These are phyloP conservation scores for Pluvianellus socialis DNA, from an alignment of 2,113 vertebrate genomes.

Conservation along the genomic window DNA sequence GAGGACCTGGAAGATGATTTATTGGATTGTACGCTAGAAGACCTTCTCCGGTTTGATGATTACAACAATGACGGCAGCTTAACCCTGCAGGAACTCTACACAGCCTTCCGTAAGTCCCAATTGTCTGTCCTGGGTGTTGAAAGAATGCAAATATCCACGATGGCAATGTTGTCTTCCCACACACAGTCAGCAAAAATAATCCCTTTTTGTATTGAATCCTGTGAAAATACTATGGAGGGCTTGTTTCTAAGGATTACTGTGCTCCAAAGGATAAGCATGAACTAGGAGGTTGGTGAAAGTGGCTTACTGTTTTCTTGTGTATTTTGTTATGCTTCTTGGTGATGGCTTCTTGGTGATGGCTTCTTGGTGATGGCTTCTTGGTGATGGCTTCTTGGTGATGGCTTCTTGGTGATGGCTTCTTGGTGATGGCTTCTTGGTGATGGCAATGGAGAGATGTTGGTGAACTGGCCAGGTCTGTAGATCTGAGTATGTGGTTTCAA, in stretches of 20 bases:
- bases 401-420: neutral
- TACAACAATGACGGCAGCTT: constrained; percentile 87
- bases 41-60: constrained; percentile 93
- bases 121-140: neutral
- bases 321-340: neutral
- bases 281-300: neutral
- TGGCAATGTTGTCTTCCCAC: neutral
- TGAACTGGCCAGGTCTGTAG: neutral
- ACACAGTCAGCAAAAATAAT: accelerated
- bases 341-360: neutral
- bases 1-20: constrained; percentile 78
- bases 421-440: neutral
- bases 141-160: accelerated
- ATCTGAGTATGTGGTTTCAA: neutral
- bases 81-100: constrained; percentile 89
- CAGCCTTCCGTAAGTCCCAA: constrained; percentile 90
- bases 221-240: neutral
- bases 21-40: constrained; percentile 83
- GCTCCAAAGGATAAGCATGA: neutral
- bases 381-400: neutral
- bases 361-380: neutral
- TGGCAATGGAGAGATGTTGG: neutral
- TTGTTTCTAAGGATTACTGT: neutral
- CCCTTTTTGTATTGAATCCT: neutral
- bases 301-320: neutral